phyloP scores from a whole-genome alignment of 2,797 vertebrate genomes.

The Molossus molossus region DNA sequence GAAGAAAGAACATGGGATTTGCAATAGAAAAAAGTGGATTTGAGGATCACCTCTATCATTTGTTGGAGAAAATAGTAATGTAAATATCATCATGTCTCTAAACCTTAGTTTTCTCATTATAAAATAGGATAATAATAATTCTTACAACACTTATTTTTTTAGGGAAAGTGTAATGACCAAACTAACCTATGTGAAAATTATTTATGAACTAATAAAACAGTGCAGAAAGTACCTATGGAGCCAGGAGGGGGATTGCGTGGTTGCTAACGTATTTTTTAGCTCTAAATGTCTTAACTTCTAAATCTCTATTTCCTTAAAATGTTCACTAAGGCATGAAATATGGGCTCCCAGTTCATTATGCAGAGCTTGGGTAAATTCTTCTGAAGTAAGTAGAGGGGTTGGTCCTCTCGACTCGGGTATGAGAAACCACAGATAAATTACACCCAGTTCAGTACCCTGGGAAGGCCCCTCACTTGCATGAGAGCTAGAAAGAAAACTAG shows the following conservation, averaged over 20 bases:
- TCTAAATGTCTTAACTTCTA: constrained; percentile 8
- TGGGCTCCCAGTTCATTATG: neutral
- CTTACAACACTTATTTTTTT: neutral
- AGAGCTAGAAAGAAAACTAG: neutral
- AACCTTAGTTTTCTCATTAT: neutral
- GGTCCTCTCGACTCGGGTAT: neutral
- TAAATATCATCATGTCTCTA: neutral
- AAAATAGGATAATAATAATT: constrained; percentile 5
- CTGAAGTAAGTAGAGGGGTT: neutral
- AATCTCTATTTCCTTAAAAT: constrained; percentile 2
- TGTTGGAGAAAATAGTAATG: neutral
- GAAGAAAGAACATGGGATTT: neutral
- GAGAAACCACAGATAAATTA: neutral
- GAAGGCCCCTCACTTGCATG: neutral
- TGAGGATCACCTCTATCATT: neutral
- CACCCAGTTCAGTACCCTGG: neutral
- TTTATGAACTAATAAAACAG: constrained; percentile 2
- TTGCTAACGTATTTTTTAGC: neutral
- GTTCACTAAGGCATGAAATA: neutral
- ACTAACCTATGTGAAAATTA: neutral
- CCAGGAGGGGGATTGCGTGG: neutral
- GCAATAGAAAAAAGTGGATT: neutral
- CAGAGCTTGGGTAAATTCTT: neutral
- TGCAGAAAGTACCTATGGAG: neutral
- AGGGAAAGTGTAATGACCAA: neutral